Conservation (phyloP, 2,888 invertebrate genomes). For the Cynaeus angustus region DNA sequence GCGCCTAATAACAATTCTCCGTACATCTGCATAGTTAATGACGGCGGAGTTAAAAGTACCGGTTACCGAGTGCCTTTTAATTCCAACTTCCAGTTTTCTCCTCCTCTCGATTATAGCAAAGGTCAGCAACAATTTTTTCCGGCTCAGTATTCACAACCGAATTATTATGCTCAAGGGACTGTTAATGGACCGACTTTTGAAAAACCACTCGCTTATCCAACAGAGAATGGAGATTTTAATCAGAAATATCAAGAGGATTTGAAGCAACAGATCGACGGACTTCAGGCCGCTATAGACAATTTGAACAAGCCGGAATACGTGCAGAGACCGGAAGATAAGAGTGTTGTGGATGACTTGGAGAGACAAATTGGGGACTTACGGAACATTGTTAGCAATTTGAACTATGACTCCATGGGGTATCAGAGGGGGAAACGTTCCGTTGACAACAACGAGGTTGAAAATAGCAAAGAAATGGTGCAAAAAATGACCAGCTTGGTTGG, state of each 20-base stretch:
- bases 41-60: conserved; percentile 25
- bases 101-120: conserved; percentile 3
- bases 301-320: conserved; percentile 63
- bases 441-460: conserved; percentile 32
- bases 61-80: conserved; percentile 12
- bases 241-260: conserved; percentile 57
- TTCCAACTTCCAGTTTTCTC: conserved; percentile 7
- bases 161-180: conserved; percentile 39
- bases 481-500: neutral
- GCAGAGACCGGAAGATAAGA: conserved; percentile 63
- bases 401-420: conserved; percentile 7
- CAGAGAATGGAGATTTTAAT: conserved; percentile 11
- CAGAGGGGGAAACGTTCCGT: conserved; percentile 29
- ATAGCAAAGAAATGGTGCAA: neutral
- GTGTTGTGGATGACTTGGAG: conserved; percentile 61
- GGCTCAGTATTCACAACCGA: conserved; percentile 38
- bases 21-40: conserved; percentile 40
- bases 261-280: conserved; percentile 62
- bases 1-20: conserved; percentile 14
- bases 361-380: conserved; percentile 65
- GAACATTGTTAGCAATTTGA: conserved; percentile 53
- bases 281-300: conserved; percentile 64
- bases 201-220: conserved; percentile 38
- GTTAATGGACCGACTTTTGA: conserved; percentile 26
- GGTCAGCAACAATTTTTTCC: conserved; percentile 37